phyloP scores from a whole-genome alignment of 2,888 invertebrate species.

The Clistopyga incitator region DNA sequence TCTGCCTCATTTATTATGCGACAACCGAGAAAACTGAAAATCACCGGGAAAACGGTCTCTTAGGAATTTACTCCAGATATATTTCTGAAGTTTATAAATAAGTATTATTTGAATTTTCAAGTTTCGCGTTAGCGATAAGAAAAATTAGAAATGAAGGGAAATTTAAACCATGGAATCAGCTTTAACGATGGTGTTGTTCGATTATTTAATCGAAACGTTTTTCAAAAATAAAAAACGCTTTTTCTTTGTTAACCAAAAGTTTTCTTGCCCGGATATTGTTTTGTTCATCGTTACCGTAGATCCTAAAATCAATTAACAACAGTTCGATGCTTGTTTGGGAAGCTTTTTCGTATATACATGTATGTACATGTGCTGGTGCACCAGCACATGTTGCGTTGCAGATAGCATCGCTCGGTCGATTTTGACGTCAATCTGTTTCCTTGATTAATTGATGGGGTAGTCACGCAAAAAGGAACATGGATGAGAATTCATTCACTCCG shows the following conservation, averaged over 20 bases:
- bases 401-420: conserved; percentile 8
- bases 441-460: conserved; percentile 29
- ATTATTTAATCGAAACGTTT: background rate
- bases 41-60: background rate
- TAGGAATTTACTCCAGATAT: background rate
- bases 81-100: background rate
- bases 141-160: background rate
- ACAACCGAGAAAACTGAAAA: background rate
- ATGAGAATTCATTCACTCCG: background rate
- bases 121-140: background rate
- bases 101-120: background rate
- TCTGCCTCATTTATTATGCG: conserved; percentile 2
- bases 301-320: background rate
- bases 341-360: background rate
- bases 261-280: background rate
- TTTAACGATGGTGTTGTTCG: background rate
- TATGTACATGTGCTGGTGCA: no score
- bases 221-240: background rate
- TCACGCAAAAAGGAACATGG: background rate
- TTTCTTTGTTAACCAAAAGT: background rate
- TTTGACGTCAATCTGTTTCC: conserved; percentile 14
- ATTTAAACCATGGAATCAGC: background rate
- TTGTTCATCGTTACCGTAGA: background rate
- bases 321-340: background rate
- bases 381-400: no score